phyloP scores from a whole-genome alignment of 2,888 invertebrate genomes.

The Macrosiphum euphorbiae region DNA sequence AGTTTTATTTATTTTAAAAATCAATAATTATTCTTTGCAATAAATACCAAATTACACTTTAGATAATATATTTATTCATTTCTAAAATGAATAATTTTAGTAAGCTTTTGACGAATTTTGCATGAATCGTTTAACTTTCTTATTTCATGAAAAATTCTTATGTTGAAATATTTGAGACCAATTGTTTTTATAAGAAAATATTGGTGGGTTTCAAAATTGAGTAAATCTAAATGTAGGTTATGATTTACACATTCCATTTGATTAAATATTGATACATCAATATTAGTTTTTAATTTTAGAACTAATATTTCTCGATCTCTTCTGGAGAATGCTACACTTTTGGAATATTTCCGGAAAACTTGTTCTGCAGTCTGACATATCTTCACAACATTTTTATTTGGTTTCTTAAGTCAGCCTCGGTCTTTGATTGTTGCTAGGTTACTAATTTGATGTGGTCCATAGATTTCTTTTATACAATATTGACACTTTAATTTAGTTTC shows the following conservation, averaged over 20 bases:
- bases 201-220: conserved; percentile 22
- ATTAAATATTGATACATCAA: conserved; percentile 26
- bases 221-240: conserved; percentile 1
- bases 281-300: conserved; percentile 25
- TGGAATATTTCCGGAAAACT: conserved; percentile 20
- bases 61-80: background rate
- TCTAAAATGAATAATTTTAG: conserved; percentile 8
- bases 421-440: conserved; percentile 27
- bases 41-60: background rate
- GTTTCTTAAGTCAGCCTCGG: background rate
- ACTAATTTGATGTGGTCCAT: conserved; percentile 11
- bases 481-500: conserved; percentile 4
- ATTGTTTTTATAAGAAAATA: conserved; percentile 14
- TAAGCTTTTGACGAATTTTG: background rate
- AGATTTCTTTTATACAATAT: conserved; percentile 28
- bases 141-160: conserved; percentile 5
- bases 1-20: too few relatives aligned
- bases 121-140: background rate
- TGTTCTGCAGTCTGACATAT: conserved; percentile 38
- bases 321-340: background rate
- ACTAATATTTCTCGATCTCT: conserved; percentile 14
- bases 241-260: conserved; percentile 19
- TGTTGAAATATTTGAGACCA: conserved; percentile 10
- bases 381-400: background rate
- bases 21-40: background rate